These are phyloP conservation scores for Sinocyclocheilus anshuiensis DNA, from an alignment of 2,113 vertebrate genomes.

Conservation along the genomic window DNA sequence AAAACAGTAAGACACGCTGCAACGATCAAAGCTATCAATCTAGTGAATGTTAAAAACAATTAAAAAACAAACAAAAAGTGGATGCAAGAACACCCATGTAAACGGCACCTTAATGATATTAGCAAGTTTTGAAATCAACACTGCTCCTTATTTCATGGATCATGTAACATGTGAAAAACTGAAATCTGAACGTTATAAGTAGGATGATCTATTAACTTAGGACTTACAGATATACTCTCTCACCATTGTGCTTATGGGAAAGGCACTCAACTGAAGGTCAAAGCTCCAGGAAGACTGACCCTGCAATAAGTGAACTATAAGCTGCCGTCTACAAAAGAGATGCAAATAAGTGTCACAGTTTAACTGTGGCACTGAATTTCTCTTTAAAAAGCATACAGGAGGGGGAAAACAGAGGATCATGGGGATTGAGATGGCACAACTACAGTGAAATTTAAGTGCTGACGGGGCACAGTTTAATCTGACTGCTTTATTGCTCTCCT, in stretches of 20 bases:
- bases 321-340: neutral
- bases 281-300: neutral
- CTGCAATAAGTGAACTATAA: neutral
- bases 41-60: neutral
- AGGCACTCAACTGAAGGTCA: neutral
- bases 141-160: neutral
- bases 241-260: neutral
- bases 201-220: neutral
- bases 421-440: neutral
- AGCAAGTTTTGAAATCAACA: neutral
- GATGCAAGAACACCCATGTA: too few species aligned
- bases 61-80: too few species aligned
- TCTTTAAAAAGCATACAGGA: neutral
- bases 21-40: neutral
- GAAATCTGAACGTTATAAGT: neutral
- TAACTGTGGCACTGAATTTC: neutral
- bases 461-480: neutral
- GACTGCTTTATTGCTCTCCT: too few species aligned
- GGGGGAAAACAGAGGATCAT: neutral
- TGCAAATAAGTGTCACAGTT: neutral
- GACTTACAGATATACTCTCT: neutral
- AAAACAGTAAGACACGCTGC: neutral
- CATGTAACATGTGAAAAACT: neutral
- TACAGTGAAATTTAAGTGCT: constrained; percentile 1
- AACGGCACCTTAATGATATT: too few species aligned